Evolutionary conservation across 1,140 invertebrate genomes (phyloP), one percentile per base, ranked within the genome.

Genomic region (Drosophila mojavensis): DNA sequence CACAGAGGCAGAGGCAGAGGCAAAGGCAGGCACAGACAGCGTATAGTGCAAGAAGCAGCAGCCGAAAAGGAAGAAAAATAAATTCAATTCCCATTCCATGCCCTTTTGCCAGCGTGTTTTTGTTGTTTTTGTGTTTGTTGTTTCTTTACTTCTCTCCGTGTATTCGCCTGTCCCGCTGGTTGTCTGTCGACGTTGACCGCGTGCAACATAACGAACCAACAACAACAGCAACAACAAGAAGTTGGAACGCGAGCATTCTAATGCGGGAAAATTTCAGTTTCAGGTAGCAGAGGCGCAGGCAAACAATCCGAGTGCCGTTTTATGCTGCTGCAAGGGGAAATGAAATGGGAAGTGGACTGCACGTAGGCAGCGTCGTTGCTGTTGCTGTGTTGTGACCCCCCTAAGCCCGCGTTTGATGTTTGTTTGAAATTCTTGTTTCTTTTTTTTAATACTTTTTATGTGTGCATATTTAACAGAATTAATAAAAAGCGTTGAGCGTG

Each of bases 251-350:
- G 51, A 62, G 68, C 72, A 77, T 88, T 84, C 83, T 89, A 88
- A 88, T 88, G 78, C 84, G 77, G 84, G 84, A 89, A 88, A 88
- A 81, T 86, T 89, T 89, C 72, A 82, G 84, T 80, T 88, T 89
- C 84, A 88, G 84, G 84, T 88, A 88, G 84, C 65, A 64, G 61
- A 54, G 45, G 65, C 41, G 51, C 30, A 28, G 51, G 63, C 64
- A 60, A 51, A 33, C 56, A 56, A 30, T n/a, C 24, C 45, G 56
- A 43, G 56, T 36, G 41, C 56, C 30, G 69, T 58, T 45, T 47
- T 70, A 9, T 65, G 61, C 48, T 65, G 61, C 48, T 70, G 65
- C 26, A 45, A 62, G 72, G 79, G 71, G 60, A 45, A 65, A 58
- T 60, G 39, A 41, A 75, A 59, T 75, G 72, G 60, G 68, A 75